These are phyloP conservation scores for Thamnaconus septentrionalis DNA, from an alignment of 2,113 vertebrate species.

Conservation along the genomic window DNA sequence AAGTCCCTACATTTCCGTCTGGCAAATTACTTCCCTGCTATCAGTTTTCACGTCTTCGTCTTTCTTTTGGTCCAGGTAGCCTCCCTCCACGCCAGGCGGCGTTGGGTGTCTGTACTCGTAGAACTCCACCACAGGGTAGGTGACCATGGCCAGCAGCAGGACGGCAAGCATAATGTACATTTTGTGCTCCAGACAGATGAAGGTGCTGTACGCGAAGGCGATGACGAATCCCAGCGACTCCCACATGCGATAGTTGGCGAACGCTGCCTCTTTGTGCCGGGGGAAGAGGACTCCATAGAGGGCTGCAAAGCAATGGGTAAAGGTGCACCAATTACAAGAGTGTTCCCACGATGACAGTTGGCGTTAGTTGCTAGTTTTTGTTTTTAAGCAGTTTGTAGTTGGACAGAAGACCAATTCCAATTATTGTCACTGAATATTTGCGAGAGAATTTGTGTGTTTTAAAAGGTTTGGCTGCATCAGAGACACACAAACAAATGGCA, in stretches of 20 bases:
- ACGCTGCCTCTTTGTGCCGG: constrained; percentile 87
- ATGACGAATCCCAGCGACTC: constrained; percentile 89
- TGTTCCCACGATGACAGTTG: too few species aligned
- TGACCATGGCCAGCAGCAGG: constrained; percentile 70
- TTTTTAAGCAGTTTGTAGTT: too few species aligned
- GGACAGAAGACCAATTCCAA: too few species aligned
- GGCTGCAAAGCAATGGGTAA: constrained; percentile 65
- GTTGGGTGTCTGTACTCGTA: constrained; percentile 73
- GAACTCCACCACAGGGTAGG: constrained; percentile 80
- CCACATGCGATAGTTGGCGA: constrained; percentile 93
- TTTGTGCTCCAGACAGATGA: constrained; percentile 83
- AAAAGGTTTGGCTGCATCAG: too few species aligned
- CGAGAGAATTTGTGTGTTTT: too few species aligned
- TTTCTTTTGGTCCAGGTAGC: neutral
- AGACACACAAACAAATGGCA: too few species aligned
- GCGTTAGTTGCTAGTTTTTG: too few species aligned
- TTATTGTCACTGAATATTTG: too few species aligned
- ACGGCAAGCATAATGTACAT: constrained; percentile 81
- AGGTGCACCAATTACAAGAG: too few species aligned
- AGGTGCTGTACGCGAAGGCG: constrained; percentile 88
- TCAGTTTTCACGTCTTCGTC: rapidly evolving
- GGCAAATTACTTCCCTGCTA: neutral
- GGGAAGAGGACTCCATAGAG: constrained; percentile 88
- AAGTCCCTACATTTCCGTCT: constrained; percentile 8
- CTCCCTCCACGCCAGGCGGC: neutral